phyloP scores from a whole-genome alignment of 2,888 invertebrate species.

The Mechanitis mazaeus region DNA sequence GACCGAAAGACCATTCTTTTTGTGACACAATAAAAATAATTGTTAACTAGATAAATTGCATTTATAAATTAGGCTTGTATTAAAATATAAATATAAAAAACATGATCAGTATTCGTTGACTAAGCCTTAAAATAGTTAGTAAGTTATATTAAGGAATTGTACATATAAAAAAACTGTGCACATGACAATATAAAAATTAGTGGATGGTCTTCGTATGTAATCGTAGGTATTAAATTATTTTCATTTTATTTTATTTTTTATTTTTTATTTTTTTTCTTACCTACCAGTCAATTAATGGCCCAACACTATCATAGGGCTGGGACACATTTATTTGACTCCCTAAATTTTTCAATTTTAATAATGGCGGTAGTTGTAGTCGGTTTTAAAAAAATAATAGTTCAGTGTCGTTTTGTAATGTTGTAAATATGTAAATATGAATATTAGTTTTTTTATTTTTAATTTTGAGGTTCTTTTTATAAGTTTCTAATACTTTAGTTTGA shows the following conservation, averaged over 20 bases:
- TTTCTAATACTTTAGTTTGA: no score
- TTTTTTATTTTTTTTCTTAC: slow-evolving; percentile 40
- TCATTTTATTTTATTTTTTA: slow-evolving; percentile 36
- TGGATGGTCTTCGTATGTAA: slow-evolving; percentile 16
- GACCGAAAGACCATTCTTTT: not conserved
- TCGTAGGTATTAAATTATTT: slow-evolving; percentile 33
- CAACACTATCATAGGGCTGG: slow-evolving; percentile 18
- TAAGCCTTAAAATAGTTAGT: not conserved
- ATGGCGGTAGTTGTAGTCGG: slow-evolving; percentile 34
- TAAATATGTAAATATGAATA: slow-evolving; percentile 25
- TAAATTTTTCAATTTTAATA: slow-evolving; percentile 75
- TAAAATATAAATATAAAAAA: slow-evolving; percentile 16
- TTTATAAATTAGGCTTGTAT: not conserved
- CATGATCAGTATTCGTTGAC: slow-evolving; percentile 34
- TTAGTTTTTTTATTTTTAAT: not conserved
- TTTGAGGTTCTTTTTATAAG: not conserved
- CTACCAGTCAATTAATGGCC: slow-evolving; percentile 69
- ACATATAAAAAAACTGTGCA: slow-evolving; percentile 44
- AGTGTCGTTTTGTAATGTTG: slow-evolving; percentile 18
- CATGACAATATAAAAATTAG: slow-evolving; percentile 51
- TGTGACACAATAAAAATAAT: not conserved
- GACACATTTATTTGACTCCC: slow-evolving; percentile 63
- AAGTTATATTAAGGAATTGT: slow-evolving; percentile 15
- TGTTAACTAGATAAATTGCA: not conserved
- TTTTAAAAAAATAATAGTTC: slow-evolving; percentile 18